Evolutionary conservation across 2,113 vertebrate species (phyloP).

Genomic region (Rhabdomys dilectus): DNA sequence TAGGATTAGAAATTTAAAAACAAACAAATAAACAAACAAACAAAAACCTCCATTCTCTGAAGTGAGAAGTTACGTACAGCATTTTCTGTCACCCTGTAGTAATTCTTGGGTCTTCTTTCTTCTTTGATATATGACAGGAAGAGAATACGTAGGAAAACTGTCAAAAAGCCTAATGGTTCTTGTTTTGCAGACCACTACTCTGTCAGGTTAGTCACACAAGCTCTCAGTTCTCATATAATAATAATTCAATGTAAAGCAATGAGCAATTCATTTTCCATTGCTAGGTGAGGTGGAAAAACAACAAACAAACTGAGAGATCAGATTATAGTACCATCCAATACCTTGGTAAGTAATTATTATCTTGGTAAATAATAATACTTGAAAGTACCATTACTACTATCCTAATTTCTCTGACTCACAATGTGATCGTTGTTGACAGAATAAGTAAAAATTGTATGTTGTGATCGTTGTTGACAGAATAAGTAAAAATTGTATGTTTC

Average conservation of each 20-base stretch:
- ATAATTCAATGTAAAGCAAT: background rate
- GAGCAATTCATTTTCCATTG: background rate
- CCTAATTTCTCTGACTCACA: background rate
- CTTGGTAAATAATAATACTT: background rate
- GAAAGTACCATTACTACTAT: background rate
- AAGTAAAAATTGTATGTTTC: background rate
- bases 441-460: background rate
- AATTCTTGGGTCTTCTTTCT: background rate
- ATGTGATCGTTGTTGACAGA: background rate
- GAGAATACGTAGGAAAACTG: conserved; percentile 25
- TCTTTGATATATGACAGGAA: background rate
- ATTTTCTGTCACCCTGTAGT: background rate
- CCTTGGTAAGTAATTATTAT: background rate
- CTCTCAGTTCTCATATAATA: background rate
- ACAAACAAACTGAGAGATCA: background rate
- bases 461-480: background rate
- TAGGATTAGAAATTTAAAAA: conserved; percentile 30
- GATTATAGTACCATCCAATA: background rate
- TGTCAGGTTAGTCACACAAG: background rate
- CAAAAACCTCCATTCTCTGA: background rate
- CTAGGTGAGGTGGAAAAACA: background rate
- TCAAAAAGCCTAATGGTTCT: background rate
- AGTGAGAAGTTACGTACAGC: conserved; percentile 32
- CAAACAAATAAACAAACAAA: too few relatives aligned
- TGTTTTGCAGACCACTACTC: background rate